These are phyloP conservation scores for Anas bernieri DNA, from an alignment of 2,797 vertebrate species.

Conservation along the genomic window DNA sequence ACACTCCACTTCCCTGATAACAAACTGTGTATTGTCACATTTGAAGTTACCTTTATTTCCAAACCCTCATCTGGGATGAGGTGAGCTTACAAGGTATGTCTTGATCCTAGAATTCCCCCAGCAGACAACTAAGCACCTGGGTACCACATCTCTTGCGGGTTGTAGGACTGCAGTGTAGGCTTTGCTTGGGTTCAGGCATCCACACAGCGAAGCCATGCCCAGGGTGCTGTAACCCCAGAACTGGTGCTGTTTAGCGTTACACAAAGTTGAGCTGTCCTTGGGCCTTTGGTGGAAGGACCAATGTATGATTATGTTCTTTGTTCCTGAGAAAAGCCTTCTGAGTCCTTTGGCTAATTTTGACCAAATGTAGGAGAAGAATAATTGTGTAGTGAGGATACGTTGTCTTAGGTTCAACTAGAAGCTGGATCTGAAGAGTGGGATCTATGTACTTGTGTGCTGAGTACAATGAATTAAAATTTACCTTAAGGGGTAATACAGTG, in stretches of 20 bases:
- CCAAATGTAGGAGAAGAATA: neutral
- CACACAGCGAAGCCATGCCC: neutral
- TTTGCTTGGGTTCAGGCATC: neutral
- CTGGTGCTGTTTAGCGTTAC: neutral
- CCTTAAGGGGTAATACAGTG: neutral
- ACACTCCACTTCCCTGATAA: neutral
- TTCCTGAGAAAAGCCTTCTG: neutral
- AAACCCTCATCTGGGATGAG: neutral
- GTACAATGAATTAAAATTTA: neutral
- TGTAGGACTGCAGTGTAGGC: neutral
- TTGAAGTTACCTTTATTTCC: neutral
- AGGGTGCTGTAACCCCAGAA: neutral
- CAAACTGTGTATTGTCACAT: neutral
- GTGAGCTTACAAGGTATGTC: neutral
- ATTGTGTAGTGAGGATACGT: neutral
- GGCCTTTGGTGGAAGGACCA: neutral
- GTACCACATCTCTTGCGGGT: neutral
- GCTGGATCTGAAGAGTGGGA: neutral
- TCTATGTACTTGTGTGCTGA: neutral
- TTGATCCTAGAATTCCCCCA: neutral
- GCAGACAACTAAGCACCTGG: neutral
- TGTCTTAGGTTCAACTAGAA: neutral
- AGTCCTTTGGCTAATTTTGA: neutral
- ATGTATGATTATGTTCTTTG: neutral
- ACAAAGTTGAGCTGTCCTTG: neutral